Evolutionary conservation across 2,113 vertebrate species (phyloP).

Genomic region (Hucho hucho): DNA sequence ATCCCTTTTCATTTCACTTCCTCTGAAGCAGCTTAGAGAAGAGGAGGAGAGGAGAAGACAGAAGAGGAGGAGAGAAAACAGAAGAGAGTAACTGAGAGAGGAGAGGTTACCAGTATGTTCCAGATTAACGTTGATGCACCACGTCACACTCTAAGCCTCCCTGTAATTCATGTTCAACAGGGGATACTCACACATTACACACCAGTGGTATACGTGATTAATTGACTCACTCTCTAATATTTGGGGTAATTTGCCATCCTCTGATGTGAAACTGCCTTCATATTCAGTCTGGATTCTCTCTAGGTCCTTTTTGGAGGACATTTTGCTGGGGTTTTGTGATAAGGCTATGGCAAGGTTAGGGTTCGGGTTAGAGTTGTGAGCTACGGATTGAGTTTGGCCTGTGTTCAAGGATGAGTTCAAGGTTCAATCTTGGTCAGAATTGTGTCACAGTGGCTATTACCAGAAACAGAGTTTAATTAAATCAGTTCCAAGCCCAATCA

Average conservation of each 20-base stretch:
- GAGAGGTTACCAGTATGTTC: conserved; percentile 69
- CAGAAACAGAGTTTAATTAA: no score
- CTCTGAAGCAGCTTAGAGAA: conserved; percentile 71
- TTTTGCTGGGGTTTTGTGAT: background rate
- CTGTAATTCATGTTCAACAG: conserved; percentile 78
- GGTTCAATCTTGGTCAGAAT: no score
- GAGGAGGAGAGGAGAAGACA: conserved; percentile 57
- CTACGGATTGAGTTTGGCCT: background rate
- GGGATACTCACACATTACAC: conserved; percentile 77
- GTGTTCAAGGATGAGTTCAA: background rate
- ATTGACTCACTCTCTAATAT: conserved; percentile 74
- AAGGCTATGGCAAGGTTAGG: background rate
- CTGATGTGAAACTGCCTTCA: conserved; percentile 73
- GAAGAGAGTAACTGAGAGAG: conserved; percentile 35
- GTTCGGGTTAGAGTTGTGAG: background rate
- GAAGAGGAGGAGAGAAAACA: conserved; percentile 11
- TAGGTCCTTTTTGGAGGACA: no score
- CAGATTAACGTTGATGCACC: conserved; percentile 71
- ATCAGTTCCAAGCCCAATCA: no score
- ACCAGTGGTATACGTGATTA: conserved; percentile 69
- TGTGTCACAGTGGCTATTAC: no score
- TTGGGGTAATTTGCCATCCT: conserved; percentile 73
- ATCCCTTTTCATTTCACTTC: conserved; percentile 76
- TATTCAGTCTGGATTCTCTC: conserved; percentile 3
- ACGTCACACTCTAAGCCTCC: conserved; percentile 71